These are phyloP conservation scores for Cantharis rufa DNA, from an alignment of 2,888 invertebrate species.

Conservation along the genomic window DNA sequence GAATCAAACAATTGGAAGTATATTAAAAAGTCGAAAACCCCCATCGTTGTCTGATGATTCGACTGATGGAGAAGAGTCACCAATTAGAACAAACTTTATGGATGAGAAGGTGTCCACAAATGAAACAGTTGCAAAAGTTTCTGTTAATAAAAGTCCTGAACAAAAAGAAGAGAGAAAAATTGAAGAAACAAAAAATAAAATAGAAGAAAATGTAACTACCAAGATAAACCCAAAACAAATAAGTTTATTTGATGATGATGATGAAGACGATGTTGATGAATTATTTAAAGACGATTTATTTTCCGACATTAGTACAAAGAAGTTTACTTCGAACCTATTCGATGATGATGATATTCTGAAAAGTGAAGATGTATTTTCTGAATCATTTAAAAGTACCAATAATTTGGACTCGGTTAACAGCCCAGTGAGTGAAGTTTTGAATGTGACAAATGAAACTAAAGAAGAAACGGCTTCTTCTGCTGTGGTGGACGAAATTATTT, in stretches of 20 bases:
- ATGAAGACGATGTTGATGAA: constrained; percentile 45
- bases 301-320: constrained; percentile 39
- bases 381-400: background rate
- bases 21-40: constrained; percentile 31
- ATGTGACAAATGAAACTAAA: background rate
- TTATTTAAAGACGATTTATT: constrained; percentile 51
- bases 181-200: background rate
- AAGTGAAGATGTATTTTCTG: background rate
- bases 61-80: constrained; percentile 16
- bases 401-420: background rate
- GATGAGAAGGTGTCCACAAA: background rate
- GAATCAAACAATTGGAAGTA: constrained; percentile 30
- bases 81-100: too few relatives aligned
- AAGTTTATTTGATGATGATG: constrained; percentile 45
- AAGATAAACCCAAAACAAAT: constrained; percentile 29
- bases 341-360: constrained; percentile 33
- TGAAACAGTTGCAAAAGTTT: background rate
- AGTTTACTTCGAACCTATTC: constrained; percentile 41
- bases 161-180: background rate
- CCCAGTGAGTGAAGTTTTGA: background rate
- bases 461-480: background rate
- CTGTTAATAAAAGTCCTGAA: background rate
- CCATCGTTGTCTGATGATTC: constrained; percentile 29
- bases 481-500: constrained; percentile 25
- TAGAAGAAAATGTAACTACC: background rate